These are phyloP conservation scores for Augochlora pura DNA, from an alignment of 1,140 invertebrate genomes.

Conservation along the genomic window DNA sequence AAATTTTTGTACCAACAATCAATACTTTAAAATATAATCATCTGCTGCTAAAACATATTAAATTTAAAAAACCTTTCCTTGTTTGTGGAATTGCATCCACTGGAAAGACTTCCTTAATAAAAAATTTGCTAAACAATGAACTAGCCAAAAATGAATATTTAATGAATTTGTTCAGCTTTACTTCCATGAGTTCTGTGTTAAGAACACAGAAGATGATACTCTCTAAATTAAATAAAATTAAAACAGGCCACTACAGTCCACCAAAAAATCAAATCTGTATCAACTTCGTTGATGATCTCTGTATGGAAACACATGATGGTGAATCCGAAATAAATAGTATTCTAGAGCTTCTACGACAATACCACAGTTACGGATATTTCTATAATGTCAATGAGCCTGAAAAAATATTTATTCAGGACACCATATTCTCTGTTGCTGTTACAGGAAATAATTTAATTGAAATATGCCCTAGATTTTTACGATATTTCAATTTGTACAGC, in stretches of 20 bases:
- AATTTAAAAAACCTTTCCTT: slow-evolving; percentile 81
- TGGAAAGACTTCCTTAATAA: slow-evolving; percentile 85
- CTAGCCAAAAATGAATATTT: slow-evolving; percentile 79
- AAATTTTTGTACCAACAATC: slow-evolving; percentile 84
- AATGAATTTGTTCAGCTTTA: slow-evolving; percentile 83
- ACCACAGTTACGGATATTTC: slow-evolving; percentile 84
- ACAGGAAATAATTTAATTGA: slow-evolving; percentile 63
- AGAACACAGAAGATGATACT: slow-evolving; percentile 84
- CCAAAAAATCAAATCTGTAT: slow-evolving; percentile 81
- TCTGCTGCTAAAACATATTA: slow-evolving; percentile 77
- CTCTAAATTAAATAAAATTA: slow-evolving; percentile 83
- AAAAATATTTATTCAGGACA: slow-evolving; percentile 81
- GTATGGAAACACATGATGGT: slow-evolving; percentile 80
- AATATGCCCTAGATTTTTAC: slow-evolving; percentile 83
- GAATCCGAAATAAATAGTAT: slow-evolving; percentile 81
- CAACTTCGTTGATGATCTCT: slow-evolving; percentile 87
- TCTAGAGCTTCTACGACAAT: slow-evolving; percentile 85
- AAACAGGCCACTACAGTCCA: slow-evolving; percentile 82
- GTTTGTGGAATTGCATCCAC: slow-evolving; percentile 84
- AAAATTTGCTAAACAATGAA: slow-evolving; percentile 82
- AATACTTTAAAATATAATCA: slow-evolving; percentile 82
- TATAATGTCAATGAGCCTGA: slow-evolving; percentile 82
- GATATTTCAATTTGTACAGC: slow-evolving; percentile 84
- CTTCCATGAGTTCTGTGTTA: slow-evolving; percentile 81
- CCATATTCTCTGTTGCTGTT: slow-evolving; percentile 83